A percentile compares a stretch with the other conserved stretches of the same genome.
Conservation (phyloP, 2,797 vertebrate species). For the Pangasius sanitwongsei region DNA sequence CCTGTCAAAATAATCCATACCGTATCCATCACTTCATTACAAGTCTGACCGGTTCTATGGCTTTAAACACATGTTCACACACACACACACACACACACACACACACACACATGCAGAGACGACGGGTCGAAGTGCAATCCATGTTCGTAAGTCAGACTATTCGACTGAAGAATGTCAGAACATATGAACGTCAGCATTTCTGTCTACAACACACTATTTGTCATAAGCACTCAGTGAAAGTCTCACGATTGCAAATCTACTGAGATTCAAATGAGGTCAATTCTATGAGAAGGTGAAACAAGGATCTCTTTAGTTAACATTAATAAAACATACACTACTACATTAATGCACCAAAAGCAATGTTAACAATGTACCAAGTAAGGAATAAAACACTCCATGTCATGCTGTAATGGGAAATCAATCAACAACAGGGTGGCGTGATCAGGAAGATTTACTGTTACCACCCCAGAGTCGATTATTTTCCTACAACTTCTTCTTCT, state of each 20-base stretch:
- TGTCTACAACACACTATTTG: background rate
- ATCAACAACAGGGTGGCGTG: background rate
- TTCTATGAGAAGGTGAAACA: background rate
- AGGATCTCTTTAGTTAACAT: background rate
- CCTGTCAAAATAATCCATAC: constrained; percentile 1
- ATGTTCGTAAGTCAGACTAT: background rate
- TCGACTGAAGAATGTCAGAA: background rate
- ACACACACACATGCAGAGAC: background rate
- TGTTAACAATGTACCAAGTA: background rate
- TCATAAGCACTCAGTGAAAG: background rate
- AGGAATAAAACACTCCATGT: background rate
- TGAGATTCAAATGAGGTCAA: background rate
- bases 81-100: background rate
- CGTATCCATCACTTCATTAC: background rate
- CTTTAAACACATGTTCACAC: background rate
- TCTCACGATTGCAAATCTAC: background rate
- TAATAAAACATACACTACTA: background rate
- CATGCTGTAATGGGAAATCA: background rate
- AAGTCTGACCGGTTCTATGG: background rate
- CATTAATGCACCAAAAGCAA: background rate
- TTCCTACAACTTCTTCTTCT: background rate
- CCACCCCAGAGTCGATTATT: background rate
- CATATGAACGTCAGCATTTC: background rate
- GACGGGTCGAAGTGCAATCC: background rate
- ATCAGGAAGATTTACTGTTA: background rate